Conservation (phyloP, 2,888 invertebrate species). For the Pteria penguin region DNA sequence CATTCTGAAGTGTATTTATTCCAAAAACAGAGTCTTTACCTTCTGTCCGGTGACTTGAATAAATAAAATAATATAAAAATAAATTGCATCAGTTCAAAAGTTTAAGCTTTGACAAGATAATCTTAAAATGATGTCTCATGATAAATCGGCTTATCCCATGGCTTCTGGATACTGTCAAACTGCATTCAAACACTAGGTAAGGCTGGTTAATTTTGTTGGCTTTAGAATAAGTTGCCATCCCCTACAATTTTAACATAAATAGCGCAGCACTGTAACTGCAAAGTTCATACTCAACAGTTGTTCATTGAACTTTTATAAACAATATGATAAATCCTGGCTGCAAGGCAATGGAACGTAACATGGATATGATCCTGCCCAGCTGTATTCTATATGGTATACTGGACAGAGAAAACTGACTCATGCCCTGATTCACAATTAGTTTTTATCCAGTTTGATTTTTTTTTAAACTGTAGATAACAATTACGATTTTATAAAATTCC, state of each 20-base stretch:
- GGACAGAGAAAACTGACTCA: too few species aligned
- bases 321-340: background rate
- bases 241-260: background rate
- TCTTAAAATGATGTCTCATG: background rate
- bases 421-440: too few species aligned
- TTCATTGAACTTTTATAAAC: background rate
- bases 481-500: too few species aligned
- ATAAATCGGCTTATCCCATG: background rate
- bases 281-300: background rate
- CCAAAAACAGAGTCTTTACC: too few species aligned
- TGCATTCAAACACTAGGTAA: background rate
- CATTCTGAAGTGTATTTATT: too few species aligned
- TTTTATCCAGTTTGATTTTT: too few species aligned
- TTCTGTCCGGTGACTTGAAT: background rate
- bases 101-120: background rate
- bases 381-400: too few species aligned
- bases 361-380: background rate
- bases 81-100: background rate
- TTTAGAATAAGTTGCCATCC: background rate
- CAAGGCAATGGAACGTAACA: background rate
- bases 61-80: background rate
- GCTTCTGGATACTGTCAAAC: background rate
- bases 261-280: background rate
- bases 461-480: too few species aligned
- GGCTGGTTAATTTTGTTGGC: background rate